Evolutionary conservation across 2,888 invertebrate species (phyloP).

Genomic region (Cantharis nigra): DNA sequence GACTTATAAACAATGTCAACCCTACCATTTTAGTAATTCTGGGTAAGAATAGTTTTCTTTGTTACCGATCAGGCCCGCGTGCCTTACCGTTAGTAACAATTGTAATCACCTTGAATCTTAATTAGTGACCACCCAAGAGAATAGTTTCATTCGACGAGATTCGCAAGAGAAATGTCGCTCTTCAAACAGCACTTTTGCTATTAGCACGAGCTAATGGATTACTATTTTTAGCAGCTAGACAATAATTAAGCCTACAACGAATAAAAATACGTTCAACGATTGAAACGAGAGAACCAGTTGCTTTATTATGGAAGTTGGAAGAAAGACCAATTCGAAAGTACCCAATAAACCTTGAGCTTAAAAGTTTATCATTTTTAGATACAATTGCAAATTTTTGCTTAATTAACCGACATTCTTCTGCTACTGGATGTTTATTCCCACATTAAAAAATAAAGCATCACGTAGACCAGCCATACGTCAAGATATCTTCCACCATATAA

Average conservation of each 20-base stretch:
- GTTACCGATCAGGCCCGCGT: constrained; percentile 51
- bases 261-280: neutral
- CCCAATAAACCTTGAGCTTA: constrained; percentile 1
- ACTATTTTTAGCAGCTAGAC: constrained; percentile 48
- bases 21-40: constrained; percentile 55
- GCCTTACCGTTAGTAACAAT: constrained; percentile 58
- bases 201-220: constrained; percentile 56
- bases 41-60: constrained; percentile 53
- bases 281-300: neutral
- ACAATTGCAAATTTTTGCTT: constrained; percentile 27
- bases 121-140: constrained; percentile 58
- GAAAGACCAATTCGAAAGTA: constrained; percentile 6
- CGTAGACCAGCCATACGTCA: constrained; percentile 25
- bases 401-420: constrained; percentile 36
- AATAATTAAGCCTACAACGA: neutral
- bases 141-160: constrained; percentile 50
- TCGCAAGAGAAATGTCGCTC: constrained; percentile 50
- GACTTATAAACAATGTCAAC: constrained; percentile 52
- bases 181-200: constrained; percentile 53
- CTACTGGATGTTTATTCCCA: constrained; percentile 28
- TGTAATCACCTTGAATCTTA: constrained; percentile 59
- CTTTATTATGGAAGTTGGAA: constrained; percentile 21
- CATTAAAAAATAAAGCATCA: constrained; percentile 21
- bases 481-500: constrained; percentile 40
- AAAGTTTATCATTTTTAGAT: neutral